Evolutionary conservation across 2,888 invertebrate species (phyloP).

Genomic region (Lepidonotus clava): DNA sequence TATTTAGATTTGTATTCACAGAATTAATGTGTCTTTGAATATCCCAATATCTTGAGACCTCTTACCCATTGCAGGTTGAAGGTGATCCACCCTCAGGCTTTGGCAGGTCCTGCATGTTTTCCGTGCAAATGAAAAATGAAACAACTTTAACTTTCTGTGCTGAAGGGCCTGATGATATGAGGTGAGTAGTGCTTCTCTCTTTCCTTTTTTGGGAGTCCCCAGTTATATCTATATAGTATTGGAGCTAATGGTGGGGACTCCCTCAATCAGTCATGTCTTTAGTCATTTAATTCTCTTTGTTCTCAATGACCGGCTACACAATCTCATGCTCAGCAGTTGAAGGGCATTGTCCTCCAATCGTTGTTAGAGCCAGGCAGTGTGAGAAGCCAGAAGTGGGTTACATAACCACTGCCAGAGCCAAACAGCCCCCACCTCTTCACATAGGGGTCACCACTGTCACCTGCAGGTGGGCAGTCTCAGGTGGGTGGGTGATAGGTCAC

Average conservation of each 20-base stretch:
- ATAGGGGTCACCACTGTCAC: no score
- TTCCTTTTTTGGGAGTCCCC: background rate
- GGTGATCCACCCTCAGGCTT: constrained; percentile 64
- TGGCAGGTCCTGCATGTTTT: constrained; percentile 67
- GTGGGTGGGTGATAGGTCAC: no score
- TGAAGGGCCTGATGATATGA: constrained; percentile 76
- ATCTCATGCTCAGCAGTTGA: no score
- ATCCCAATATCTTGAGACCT: background rate
- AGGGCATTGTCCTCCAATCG: no score
- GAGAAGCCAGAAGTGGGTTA: no score
- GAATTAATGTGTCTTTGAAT: background rate
- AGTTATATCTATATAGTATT: background rate
- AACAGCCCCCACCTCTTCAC: no score
- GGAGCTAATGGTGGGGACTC: background rate
- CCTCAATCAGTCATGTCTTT: no score
- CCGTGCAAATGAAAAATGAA: constrained; percentile 67
- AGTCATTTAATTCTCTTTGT: no score
- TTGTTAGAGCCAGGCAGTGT: no score
- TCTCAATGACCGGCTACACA: no score
- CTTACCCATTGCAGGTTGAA: background rate
- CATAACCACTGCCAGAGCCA: no score
- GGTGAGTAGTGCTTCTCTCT: constrained; percentile 62
- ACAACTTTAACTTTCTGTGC: constrained; percentile 72
- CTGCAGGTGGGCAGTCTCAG: no score
- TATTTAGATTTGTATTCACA: background rate